Evolutionary conservation across 2,797 vertebrate genomes (phyloP).

Genomic region (Eulemur albifrons): DNA sequence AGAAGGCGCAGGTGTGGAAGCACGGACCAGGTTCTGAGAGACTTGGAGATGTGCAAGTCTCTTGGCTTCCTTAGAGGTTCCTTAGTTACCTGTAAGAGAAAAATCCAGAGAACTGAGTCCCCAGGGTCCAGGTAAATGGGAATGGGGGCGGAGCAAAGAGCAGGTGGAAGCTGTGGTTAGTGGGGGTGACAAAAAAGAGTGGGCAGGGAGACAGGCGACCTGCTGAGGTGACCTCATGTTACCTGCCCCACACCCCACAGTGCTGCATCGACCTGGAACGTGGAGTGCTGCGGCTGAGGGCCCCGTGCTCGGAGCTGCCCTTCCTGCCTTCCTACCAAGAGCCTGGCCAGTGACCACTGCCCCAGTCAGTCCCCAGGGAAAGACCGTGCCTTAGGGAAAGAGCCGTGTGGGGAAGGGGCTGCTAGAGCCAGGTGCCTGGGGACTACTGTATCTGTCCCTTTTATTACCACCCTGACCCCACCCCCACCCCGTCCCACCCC

Average conservation of each 20-base stretch:
- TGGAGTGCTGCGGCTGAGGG: constrained; percentile 88
- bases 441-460: not conserved
- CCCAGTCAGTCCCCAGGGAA: not conserved
- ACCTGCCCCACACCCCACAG: constrained; percentile 76
- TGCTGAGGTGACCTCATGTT: not conserved
- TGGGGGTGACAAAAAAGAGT: too few relatives aligned
- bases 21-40: not conserved
- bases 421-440: not conserved
- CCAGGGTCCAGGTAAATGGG: not conserved
- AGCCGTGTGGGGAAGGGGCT: constrained; percentile 40
- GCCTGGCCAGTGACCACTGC: constrained; percentile 73
- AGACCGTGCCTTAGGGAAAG: constrained; percentile 26
- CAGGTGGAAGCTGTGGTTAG: not conserved
- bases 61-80: not conserved
- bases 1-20: not conserved
- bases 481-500: not conserved
- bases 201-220: not conserved
- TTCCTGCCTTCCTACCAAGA: constrained; percentile 86
- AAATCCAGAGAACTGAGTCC: not conserved
- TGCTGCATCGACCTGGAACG: constrained; percentile 93
- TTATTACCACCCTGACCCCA: constrained; percentile 29
- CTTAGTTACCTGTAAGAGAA: not conserved
- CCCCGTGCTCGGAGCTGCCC: constrained; percentile 89
- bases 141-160: not conserved
- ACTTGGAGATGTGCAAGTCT: not conserved